Conservation (phyloP, 2,888 invertebrate genomes). For the Heteropelma amictum region DNA sequence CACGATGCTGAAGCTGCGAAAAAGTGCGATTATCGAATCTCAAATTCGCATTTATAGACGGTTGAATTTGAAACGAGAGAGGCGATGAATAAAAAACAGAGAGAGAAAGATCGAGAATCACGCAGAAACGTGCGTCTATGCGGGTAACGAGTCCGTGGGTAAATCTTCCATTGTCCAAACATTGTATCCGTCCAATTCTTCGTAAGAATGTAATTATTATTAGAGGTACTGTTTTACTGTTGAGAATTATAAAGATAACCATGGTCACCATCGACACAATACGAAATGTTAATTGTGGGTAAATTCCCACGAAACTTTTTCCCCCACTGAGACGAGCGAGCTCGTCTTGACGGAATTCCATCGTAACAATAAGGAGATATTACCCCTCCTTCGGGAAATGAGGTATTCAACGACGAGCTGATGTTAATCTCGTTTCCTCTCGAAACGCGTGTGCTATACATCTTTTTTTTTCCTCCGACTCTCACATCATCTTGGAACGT, state of each 20-base stretch:
- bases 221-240: slow-evolving; percentile 69
- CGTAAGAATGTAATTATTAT: slow-evolving; percentile 73
- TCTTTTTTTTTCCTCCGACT: slow-evolving; percentile 20
- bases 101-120: slow-evolving; percentile 17
- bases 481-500: slow-evolving; percentile 23
- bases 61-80: background rate
- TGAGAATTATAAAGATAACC: slow-evolving; percentile 74
- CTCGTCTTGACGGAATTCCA: slow-evolving; percentile 48
- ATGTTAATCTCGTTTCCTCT: slow-evolving; percentile 61
- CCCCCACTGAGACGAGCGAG: slow-evolving; percentile 43
- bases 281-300: slow-evolving; percentile 76
- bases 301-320: slow-evolving; percentile 75
- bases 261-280: slow-evolving; percentile 72
- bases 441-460: slow-evolving; percentile 53
- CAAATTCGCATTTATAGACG: background rate
- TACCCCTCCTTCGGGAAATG: slow-evolving; percentile 57
- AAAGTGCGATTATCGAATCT: slow-evolving; percentile 19
- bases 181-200: slow-evolving; percentile 68
- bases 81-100: slow-evolving; percentile 1
- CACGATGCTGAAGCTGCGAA: slow-evolving; percentile 35
- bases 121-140: slow-evolving; percentile 25
- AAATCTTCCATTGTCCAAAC: slow-evolving; percentile 55
- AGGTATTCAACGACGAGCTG: slow-evolving; percentile 50
- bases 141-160: slow-evolving; percentile 49
- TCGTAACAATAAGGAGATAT: slow-evolving; percentile 57